A percentile compares a stretch with the other conserved stretches of the same genome.
phyloP scores from a whole-genome alignment of 2,888 invertebrate species.

The Molanna angustata region DNA sequence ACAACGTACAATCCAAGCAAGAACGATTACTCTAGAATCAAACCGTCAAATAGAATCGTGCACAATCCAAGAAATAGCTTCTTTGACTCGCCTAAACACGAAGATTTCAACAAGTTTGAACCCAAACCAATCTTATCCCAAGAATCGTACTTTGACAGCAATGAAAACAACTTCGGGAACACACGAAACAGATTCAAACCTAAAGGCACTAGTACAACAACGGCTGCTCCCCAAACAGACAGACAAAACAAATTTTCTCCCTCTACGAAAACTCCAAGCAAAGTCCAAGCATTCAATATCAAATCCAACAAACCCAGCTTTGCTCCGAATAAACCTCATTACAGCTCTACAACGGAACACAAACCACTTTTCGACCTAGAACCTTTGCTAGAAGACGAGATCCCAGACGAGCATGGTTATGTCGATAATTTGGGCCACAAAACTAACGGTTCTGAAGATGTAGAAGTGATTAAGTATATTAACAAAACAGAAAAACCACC shows the following conservation, averaged over 20 bases:
- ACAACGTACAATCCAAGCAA: slow-evolving; percentile 27
- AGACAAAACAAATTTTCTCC: slow-evolving; percentile 37
- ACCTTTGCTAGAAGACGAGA: slow-evolving; percentile 58
- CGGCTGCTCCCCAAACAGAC: slow-evolving; percentile 35
- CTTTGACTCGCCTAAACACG: slow-evolving; percentile 23
- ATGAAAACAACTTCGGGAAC: slow-evolving; percentile 36
- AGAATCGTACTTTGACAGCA: slow-evolving; percentile 27
- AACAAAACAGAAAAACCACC: slow-evolving; percentile 24
- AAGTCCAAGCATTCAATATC: slow-evolving; percentile 35
- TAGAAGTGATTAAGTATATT: slow-evolving; percentile 53
- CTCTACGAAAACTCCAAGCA: slow-evolving; percentile 35
- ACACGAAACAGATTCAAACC: slow-evolving; percentile 38
- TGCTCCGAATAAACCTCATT: slow-evolving; percentile 34
- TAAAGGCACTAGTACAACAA: slow-evolving; percentile 36
- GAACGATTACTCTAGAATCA: slow-evolving; percentile 20
- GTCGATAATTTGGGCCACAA: slow-evolving; percentile 52
- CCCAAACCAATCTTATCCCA: slow-evolving; percentile 29
- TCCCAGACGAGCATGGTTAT: slow-evolving; percentile 51
- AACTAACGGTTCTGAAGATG: slow-evolving; percentile 47
- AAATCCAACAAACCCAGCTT: slow-evolving; percentile 36
- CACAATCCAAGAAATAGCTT: slow-evolving; percentile 24
- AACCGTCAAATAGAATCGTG: slow-evolving; percentile 21
- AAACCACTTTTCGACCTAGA: slow-evolving; percentile 56
- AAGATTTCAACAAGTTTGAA: slow-evolving; percentile 32
- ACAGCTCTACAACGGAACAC: slow-evolving; percentile 48